Evolutionary conservation across 2,888 invertebrate species (phyloP).

Genomic region (Drosophila siamana): DNA sequence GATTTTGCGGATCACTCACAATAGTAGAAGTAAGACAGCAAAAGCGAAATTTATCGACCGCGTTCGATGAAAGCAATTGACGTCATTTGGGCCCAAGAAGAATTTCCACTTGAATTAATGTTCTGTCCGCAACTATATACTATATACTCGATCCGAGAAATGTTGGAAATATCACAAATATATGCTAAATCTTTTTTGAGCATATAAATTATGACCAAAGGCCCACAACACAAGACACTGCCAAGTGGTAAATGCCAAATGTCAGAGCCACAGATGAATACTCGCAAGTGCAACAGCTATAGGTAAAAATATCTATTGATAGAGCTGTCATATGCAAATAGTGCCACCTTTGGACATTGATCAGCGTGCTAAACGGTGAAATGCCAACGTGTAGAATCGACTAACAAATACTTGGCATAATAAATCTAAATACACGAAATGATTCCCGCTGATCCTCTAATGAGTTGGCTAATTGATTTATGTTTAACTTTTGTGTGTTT

Average conservation of each 20-base stretch:
- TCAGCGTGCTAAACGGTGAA: constrained; percentile 16
- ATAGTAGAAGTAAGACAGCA: not conserved
- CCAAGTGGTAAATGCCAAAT: constrained; percentile 55
- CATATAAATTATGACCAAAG: constrained; percentile 28
- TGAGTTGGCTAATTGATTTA: constrained; percentile 1
- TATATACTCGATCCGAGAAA: constrained; percentile 8
- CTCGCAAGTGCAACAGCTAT: not conserved
- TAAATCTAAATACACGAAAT: not conserved
- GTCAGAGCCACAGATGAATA: constrained; percentile 9
- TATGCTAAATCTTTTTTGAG: constrained; percentile 6
- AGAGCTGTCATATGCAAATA: constrained; percentile 27
- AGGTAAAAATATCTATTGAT: constrained; percentile 29
- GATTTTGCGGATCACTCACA: constrained; percentile 5
- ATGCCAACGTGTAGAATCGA: not conserved
- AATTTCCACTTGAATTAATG: constrained; percentile 12
- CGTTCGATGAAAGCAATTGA: constrained; percentile 19
- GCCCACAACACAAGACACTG: constrained; percentile 34
- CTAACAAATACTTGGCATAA: not conserved
- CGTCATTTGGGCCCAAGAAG: constrained; percentile 23
- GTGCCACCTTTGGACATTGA: constrained; percentile 24
- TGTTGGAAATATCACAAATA: constrained; percentile 12
- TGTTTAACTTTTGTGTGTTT: not conserved
- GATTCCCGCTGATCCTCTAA: not conserved
- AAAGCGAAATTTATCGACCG: not conserved
- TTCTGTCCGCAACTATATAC: not conserved